phyloP scores from a whole-genome alignment of 1,140 invertebrate genomes.

The Gonatopus flavifemur region DNA sequence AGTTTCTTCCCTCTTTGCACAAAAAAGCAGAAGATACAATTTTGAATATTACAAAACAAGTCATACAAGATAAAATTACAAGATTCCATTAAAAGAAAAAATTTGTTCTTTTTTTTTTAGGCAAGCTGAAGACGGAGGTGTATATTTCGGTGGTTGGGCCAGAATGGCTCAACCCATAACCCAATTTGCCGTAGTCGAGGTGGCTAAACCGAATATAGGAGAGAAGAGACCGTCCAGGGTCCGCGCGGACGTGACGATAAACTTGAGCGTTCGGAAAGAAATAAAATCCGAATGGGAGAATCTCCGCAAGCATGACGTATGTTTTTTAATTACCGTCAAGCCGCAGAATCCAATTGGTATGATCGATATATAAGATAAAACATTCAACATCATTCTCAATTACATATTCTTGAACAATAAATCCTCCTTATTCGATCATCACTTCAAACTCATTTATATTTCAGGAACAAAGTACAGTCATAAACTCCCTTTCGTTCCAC shows the following conservation, averaged over 20 bases:
- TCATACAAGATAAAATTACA: not conserved
- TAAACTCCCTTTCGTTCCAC: slow-evolving; percentile 81
- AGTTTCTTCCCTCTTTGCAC: slow-evolving; percentile 23
- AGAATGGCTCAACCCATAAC: slow-evolving; percentile 96
- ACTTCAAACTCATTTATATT: no score
- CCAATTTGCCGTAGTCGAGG: slow-evolving; percentile 93
- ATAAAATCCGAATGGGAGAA: slow-evolving; percentile 98
- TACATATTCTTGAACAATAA: no score
- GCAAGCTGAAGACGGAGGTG: slow-evolving; percentile 82
- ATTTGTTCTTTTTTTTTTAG: slow-evolving; percentile 48
- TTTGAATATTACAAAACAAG: no score
- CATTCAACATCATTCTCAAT: slow-evolving; percentile 1
- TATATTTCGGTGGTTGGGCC: slow-evolving; percentile 96
- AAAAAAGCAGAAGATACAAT: not conserved
- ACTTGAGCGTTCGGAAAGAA: slow-evolving; percentile 84
- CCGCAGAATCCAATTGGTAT: slow-evolving; percentile 80
- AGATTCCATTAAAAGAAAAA: not conserved
- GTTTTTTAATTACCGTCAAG: slow-evolving; percentile 90
- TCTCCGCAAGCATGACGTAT: slow-evolving; percentile 95
- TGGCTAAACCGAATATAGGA: slow-evolving; percentile 85
- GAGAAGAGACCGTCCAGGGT: slow-evolving; percentile 94
- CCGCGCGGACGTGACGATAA: slow-evolving; percentile 90
- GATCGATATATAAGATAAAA: slow-evolving; percentile 18
- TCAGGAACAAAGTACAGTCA: slow-evolving; percentile 78
- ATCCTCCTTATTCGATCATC: no score